Base-by-base conservation (phyloP, 2,797 vertebrate species). In the Arctocebus calabarensis region DNA sequence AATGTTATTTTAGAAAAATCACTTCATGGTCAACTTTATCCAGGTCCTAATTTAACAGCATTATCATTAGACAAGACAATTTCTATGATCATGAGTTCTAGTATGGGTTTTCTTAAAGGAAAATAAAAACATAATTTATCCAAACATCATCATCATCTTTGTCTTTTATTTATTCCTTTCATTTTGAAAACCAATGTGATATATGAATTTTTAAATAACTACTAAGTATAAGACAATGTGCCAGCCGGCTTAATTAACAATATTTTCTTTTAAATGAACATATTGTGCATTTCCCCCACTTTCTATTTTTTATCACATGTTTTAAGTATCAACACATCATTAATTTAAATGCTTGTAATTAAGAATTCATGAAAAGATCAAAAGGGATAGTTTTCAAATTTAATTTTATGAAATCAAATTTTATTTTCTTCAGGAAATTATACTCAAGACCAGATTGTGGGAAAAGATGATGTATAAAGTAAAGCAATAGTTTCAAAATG, bases 231-330 rank as follows among this genome's bases (percentile, higher is more conserved):
- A 86, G 23, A 90, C 68, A 94, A 85, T 78, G 34, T 84, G 43
- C 61, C 87, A 91, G 84, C 91, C 96, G 95, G 84, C 57, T 95
- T 94, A 87, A 96, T 93, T 96, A 93, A 75, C 43, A 90, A 78
- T 91, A 95, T 84, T 87, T 93, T 68, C 73, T 94, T 94, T 90
- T 62, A 94, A 97, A 62, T 77, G 14, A 22, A n/a, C 55, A 91
- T 86, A 29, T 84, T 96, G 32, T 64, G 61, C 68, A 73, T 71
- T 81, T 94, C 29, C 14, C 37, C 23, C 45, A 57, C 81, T 95
- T 96, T 88, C 68, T 70, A 70, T 10, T 57, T 90, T 96, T 94
- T 17, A 40, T 29, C 87, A 48, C 19, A 40, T 45, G 89, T 97
- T 97, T 91, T 93, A 92, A 96, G 20, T 82, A 84, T 88, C 81